Conservation (phyloP, 1,140 invertebrate genomes). For the Melipona quadrifasciata region DNA sequence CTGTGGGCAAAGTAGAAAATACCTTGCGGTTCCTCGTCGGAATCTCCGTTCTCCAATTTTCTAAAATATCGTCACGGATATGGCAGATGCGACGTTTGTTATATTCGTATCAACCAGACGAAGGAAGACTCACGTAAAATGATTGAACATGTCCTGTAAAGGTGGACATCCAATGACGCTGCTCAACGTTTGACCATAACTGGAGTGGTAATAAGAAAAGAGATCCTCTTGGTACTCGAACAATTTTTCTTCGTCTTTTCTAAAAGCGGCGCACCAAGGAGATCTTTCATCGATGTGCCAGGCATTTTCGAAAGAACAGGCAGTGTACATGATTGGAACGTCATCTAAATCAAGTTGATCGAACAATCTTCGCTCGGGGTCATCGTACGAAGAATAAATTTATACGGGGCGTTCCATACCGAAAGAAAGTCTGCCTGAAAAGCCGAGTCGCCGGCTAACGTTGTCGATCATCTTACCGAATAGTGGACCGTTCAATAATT, state of each 20-base stretch:
- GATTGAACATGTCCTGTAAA: slow-evolving; percentile 87
- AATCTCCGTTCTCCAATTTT: slow-evolving; percentile 56
- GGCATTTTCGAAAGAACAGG: slow-evolving; percentile 88
- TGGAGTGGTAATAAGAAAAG: slow-evolving; percentile 87
- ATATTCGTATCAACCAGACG: background rate
- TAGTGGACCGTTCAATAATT: slow-evolving; percentile 75
- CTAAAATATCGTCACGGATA: slow-evolving; percentile 29
- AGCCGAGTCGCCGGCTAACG: slow-evolving; percentile 78
- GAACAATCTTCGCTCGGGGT: background rate
- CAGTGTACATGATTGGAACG: slow-evolving; percentile 82
- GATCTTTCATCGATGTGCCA: slow-evolving; percentile 84
- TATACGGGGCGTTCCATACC: background rate
- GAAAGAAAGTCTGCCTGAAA: slow-evolving; percentile 60
- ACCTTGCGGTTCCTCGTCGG: slow-evolving; percentile 79
- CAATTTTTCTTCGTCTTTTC: slow-evolving; percentile 85
- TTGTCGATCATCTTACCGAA: slow-evolving; percentile 74
- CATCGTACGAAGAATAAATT: background rate
- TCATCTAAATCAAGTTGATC: slow-evolving; percentile 10
- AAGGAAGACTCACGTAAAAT: slow-evolving; percentile 70
- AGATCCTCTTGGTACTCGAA: slow-evolving; percentile 90
- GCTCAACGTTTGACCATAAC: slow-evolving; percentile 86
- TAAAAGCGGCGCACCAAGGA: slow-evolving; percentile 88
- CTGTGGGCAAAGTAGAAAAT: slow-evolving; percentile 89
- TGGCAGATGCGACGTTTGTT: background rate
- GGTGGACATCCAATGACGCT: slow-evolving; percentile 86